Base-by-base conservation (phyloP, 2,888 invertebrate species). In the Caradrina kadenii region DNA sequence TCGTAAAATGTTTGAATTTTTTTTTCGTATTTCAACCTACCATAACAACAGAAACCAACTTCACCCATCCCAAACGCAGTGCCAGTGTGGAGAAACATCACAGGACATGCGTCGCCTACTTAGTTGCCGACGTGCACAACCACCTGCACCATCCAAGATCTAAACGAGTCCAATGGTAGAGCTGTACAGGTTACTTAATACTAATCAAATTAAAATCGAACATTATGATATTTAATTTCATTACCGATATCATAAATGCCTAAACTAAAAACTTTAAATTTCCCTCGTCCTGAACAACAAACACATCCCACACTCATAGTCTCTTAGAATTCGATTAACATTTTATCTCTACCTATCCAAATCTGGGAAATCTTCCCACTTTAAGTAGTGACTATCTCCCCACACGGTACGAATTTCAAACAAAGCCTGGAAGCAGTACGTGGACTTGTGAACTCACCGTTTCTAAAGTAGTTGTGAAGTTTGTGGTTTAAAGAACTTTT, bases 401-500 rank as follows among this genome's bases (percentile, higher is more conserved):
- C 66, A 76, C 76, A 78, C 42, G 76, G 39, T 31, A 54, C 71
- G 77, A 80, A 78, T 71, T 84, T 81, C 77, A 81, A 80, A 84
- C 81, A 82, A 84, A 80, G 77, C 76, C 73, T 58, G 73, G 73
- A 73, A 73, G 76, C 56, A 67, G 70, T 76, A 77, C 60, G 72
- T 75, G 77, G 76, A 79, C 80, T 86, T 83, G 80, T 63, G 63
- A 84, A 85, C 75, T 73, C 76, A 79, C 70, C 65, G 64, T 63
- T 69, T 81, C 76, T 77, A 77, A 76, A 78, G 79, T 83, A 87
- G 80, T 84, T 85, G 77, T 85, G 86, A 90, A 89, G 87, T 90
- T 76, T 88, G 85, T 84, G 86, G 88, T 88, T 90, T 87, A 78
- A 79, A 82, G 79, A 93, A 94, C 93, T 94, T 94, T 93, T 93